Percentiles rank a stretch among this genome's conserved stretches.
phyloP scores from a whole-genome alignment of 2,888 invertebrate genomes.

The Parascotia fuliginaria region DNA sequence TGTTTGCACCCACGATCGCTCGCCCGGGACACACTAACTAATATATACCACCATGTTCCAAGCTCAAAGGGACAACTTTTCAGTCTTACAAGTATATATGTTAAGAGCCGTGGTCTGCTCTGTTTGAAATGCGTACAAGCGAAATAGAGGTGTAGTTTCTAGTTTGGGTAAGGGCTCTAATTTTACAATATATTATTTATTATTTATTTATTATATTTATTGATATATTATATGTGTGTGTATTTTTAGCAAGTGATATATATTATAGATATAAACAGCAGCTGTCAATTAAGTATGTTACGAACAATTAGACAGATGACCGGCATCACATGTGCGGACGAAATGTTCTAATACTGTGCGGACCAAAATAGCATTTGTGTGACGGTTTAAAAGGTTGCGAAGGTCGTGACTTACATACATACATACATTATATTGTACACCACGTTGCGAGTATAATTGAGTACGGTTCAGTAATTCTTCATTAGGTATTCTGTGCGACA shows the following conservation, averaged over 20 bases:
- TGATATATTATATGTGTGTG: too few relatives aligned
- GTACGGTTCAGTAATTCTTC: constrained; percentile 18
- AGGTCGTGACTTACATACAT: constrained; percentile 3
- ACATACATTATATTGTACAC: too few relatives aligned
- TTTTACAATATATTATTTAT: too few relatives aligned
- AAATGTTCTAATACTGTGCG: not conserved
- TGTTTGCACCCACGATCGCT: constrained; percentile 5
- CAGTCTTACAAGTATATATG: constrained; percentile 8
- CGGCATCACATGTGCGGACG: not conserved
- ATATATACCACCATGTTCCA: constrained; percentile 21
- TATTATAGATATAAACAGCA: too few relatives aligned
- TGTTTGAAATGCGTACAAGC: constrained; percentile 12
- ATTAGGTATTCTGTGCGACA: constrained; percentile 16
- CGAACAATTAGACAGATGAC: not conserved
- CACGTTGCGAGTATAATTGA: too few relatives aligned
- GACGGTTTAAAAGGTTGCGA: not conserved
- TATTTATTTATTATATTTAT: too few relatives aligned
- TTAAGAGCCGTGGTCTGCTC: not conserved
- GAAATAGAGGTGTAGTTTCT: too few relatives aligned
- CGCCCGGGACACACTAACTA: constrained; percentile 1
- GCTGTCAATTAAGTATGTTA: too few relatives aligned
- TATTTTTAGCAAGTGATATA: too few relatives aligned
- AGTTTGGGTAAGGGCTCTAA: too few relatives aligned
- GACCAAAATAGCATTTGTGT: not conserved
- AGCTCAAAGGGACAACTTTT: constrained; percentile 14